phyloP scores from a whole-genome alignment of 1,140 invertebrate genomes.

The Chironomus tepperi region DNA sequence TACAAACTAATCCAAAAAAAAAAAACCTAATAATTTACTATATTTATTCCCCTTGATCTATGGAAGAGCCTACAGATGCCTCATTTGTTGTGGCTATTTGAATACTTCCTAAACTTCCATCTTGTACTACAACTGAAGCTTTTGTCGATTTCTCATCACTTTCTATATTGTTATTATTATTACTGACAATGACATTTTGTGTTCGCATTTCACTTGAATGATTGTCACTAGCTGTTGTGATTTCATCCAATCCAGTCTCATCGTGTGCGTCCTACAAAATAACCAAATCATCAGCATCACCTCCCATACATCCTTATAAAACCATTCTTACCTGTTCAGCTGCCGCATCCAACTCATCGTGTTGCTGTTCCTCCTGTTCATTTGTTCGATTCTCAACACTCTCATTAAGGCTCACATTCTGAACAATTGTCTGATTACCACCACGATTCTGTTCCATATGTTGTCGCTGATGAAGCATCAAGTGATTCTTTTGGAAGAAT shows the following conservation, averaged over 20 bases:
- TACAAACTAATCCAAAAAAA: too few species aligned
- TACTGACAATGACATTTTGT: background rate
- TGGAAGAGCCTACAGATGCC: background rate
- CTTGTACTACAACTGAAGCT: background rate
- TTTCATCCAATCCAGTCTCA: background rate
- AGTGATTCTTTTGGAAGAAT: conserved; percentile 77
- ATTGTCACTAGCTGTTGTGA: background rate
- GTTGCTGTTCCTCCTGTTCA: background rate
- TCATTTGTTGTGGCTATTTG: background rate
- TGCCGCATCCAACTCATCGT: background rate
- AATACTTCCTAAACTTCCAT: background rate
- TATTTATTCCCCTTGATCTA: background rate
- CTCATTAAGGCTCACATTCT: conserved; percentile 15
- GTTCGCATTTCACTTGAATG: background rate
- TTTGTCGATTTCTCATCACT: background rate
- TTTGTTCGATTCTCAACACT: background rate
- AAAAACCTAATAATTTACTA: too few species aligned
- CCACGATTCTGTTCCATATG: conserved; percentile 57
- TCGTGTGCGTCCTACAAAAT: conserved; percentile 17
- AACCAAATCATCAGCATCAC: conserved; percentile 25
- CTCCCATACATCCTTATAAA: conserved; percentile 29
- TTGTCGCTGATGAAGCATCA: conserved; percentile 68
- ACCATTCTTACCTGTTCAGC: background rate
- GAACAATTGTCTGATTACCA: conserved; percentile 44
- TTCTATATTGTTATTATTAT: background rate